Percentiles rank a stretch among this genome's conserved stretches.
Evolutionary conservation across 2,888 invertebrate species (phyloP).

Genomic region (Diaperis boleti): DNA sequence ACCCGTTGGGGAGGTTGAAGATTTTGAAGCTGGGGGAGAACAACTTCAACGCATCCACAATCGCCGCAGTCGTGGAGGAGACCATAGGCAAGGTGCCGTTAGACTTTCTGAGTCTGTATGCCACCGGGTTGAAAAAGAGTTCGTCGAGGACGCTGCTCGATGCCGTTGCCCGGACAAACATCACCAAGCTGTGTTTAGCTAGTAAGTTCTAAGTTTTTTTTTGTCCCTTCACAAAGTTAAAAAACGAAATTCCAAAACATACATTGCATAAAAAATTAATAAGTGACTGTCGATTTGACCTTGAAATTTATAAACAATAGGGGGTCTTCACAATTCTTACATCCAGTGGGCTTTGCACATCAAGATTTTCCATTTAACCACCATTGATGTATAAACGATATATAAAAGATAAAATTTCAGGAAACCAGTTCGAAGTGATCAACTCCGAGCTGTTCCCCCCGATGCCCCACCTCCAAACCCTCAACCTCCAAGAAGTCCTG

Average conservation of each 20-base stretch:
- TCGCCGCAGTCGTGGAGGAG: slow-evolving; percentile 61
- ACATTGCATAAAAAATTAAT: no score
- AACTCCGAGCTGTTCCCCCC: slow-evolving; percentile 68
- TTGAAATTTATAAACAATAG: no score
- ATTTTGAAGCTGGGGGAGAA: slow-evolving; percentile 70
- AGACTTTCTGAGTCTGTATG: slow-evolving; percentile 67
- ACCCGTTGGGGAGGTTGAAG: slow-evolving; percentile 66
- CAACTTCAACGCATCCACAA: slow-evolving; percentile 66
- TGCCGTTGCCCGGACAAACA: slow-evolving; percentile 68
- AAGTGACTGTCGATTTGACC: no score
- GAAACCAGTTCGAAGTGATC: slow-evolving; percentile 72
- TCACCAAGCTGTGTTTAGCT: slow-evolving; percentile 68
- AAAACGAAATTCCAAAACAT: no score
- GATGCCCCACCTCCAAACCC: slow-evolving; percentile 69
- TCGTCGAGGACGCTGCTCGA: slow-evolving; percentile 68
- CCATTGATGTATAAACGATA: no score
- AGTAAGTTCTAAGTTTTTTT: no score
- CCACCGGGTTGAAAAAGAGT: slow-evolving; percentile 69
- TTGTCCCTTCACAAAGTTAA: no score
- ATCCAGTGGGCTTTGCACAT: no score
- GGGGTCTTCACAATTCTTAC: no score
- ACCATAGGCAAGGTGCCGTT: slow-evolving; percentile 67
- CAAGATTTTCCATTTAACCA: no score
- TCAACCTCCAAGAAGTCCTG: slow-evolving; percentile 71
- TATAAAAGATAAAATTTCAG: no score